Percentiles rank a stretch among this genome's conserved stretches.
phyloP scores from a whole-genome alignment of 2,888 invertebrate genomes.

The Drosophila setosimentum region DNA sequence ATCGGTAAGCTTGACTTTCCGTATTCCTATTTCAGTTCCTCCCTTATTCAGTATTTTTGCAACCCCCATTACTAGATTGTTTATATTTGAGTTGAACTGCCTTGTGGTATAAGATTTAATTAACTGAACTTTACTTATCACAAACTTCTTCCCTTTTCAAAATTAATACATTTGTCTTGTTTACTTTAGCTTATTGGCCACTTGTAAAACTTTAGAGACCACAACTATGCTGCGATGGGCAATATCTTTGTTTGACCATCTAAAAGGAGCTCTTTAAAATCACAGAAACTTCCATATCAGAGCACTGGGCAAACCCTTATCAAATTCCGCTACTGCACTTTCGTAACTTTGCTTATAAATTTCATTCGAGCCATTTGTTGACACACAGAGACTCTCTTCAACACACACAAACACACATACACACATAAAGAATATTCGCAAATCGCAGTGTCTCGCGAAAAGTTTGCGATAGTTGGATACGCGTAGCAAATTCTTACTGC shows the following conservation, averaged over 20 bases:
- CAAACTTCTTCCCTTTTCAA: conserved; percentile 48
- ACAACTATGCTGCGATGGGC: conserved; percentile 54
- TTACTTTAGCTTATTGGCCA: conserved; percentile 64
- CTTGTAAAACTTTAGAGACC: conserved; percentile 49
- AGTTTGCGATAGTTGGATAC: conserved; percentile 51
- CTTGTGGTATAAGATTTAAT: conserved; percentile 65
- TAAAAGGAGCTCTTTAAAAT: conserved; percentile 4
- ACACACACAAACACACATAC: conserved; percentile 3
- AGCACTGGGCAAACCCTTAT: conserved; percentile 63
- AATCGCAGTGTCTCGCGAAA: conserved; percentile 60
- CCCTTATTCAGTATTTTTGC: not conserved
- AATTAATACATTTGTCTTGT: conserved; percentile 72
- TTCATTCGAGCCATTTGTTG: conserved; percentile 80
- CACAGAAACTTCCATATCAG: conserved; percentile 8
- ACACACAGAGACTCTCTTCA: conserved; percentile 48
- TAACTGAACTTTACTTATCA: conserved; percentile 55
- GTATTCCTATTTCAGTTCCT: not conserved
- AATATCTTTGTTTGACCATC: conserved; percentile 58
- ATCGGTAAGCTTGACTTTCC: not conserved
- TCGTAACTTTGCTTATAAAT: conserved; percentile 77
- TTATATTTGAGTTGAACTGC: conserved; percentile 62
- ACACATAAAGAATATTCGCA: conserved; percentile 25
- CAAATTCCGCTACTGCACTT: conserved; percentile 70
- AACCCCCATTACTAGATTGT: conserved; percentile 51
- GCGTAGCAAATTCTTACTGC: conserved; percentile 53